Conservation (phyloP, 2,888 invertebrate species). For the Helleia helle region DNA sequence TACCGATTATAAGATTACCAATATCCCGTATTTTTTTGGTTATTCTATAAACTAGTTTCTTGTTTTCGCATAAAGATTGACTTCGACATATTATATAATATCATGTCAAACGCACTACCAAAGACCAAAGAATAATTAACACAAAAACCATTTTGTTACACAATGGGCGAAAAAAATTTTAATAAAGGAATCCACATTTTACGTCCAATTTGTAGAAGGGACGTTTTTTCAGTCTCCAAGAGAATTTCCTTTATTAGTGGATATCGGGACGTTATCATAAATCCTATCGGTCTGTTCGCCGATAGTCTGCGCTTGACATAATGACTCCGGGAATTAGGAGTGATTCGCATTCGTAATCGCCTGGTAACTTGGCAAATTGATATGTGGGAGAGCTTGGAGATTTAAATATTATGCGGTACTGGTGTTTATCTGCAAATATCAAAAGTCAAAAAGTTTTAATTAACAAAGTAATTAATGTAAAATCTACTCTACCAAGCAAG, state of each 20-base stretch:
- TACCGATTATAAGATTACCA: too few species aligned
- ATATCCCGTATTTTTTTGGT: too few species aligned
- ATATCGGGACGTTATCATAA: slow-evolving; percentile 39
- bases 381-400: too few species aligned
- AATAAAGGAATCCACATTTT: not conserved
- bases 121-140: not conserved
- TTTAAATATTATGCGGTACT: too few species aligned
- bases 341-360: slow-evolving; percentile 15
- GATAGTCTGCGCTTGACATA: slow-evolving; percentile 36
- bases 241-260: slow-evolving; percentile 22
- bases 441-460: too few species aligned
- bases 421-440: too few species aligned
- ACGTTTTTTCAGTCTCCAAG: slow-evolving; percentile 16
- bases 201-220: not conserved
- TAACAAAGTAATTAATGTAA: too few species aligned
- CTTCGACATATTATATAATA: too few species aligned
- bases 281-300: slow-evolving; percentile 26
- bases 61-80: too few species aligned
- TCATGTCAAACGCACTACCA: too few species aligned
- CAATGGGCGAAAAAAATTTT: not conserved
- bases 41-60: too few species aligned
- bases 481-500: too few species aligned
- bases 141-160: not conserved
- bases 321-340: slow-evolving; percentile 38
- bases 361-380: not conserved